Evolutionary conservation across 1,140 invertebrate genomes (phyloP).

Genomic region (Chironomus tepperi): DNA sequence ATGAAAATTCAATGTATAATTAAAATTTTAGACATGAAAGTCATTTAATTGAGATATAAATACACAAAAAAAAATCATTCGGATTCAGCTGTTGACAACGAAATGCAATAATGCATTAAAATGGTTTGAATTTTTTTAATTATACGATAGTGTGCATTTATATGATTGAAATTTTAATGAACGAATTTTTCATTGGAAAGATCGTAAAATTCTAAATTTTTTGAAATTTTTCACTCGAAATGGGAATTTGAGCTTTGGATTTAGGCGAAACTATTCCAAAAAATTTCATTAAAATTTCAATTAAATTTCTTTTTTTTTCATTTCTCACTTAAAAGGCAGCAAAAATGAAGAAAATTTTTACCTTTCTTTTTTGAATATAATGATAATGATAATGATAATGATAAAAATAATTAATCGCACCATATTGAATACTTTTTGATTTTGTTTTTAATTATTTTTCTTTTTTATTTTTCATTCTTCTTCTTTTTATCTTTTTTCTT

Average conservation of each 20-base stretch:
- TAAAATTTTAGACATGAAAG: too few relatives aligned
- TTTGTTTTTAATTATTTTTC: background rate
- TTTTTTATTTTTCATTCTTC: background rate
- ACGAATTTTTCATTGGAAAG: too few relatives aligned
- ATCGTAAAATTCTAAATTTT: too few relatives aligned
- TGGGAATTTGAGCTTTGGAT: too few relatives aligned
- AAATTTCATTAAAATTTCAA: background rate
- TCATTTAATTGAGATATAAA: too few relatives aligned
- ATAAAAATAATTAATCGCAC: background rate
- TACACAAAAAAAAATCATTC: background rate
- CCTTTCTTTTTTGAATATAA: too few relatives aligned
- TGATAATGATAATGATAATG: too few relatives aligned
- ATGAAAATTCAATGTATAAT: too few relatives aligned
- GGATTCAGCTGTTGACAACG: background rate
- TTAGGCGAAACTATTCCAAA: too few relatives aligned
- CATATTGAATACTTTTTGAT: slow-evolving; percentile 6
- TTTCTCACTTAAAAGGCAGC: slow-evolving; percentile 4
- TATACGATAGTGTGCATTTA: slow-evolving; percentile 4
- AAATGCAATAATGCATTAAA: background rate
- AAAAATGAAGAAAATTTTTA: background rate
- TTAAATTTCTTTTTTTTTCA: background rate
- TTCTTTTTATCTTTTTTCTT: slow-evolving; percentile 3
- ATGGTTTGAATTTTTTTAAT: background rate
- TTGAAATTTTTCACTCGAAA: too few relatives aligned
- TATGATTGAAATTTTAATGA: too few relatives aligned